A percentile compares a stretch with the other conserved stretches of the same genome.
Conservation (phyloP, 2,888 invertebrate species). For the Machimus rusticus region DNA sequence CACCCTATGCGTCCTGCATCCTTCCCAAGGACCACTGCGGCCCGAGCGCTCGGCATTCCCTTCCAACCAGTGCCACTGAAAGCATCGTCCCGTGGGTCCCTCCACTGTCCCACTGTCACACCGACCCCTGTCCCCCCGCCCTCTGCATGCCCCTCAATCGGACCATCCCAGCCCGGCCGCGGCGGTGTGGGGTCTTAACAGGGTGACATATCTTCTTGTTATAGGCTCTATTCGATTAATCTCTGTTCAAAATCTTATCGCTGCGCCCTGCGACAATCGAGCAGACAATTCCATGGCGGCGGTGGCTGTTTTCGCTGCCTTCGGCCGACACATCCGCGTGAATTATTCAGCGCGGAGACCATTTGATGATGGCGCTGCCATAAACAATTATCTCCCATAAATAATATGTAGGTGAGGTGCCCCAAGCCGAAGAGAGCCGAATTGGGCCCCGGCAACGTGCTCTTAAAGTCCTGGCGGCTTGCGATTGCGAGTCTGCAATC, state of each 20-base stretch:
- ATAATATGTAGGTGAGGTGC: constrained; percentile 5
- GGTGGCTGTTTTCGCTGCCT: not conserved
- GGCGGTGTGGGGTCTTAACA: not conserved
- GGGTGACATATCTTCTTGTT: constrained; percentile 7
- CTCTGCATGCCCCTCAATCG: not conserved
- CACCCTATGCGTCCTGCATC: constrained; percentile 22
- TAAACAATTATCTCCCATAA: constrained; percentile 41
- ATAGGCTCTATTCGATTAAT: not conserved
- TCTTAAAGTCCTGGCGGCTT: not conserved
- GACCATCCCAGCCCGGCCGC: not conserved
- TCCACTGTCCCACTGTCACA: not conserved
- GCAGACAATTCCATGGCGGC: not conserved
- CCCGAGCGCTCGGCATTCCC: not conserved
- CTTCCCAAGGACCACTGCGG: not conserved
- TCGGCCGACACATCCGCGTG: constrained; percentile 20
- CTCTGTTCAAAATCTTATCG: constrained; percentile 38
- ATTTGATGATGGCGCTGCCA: constrained; percentile 41
- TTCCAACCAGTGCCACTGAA: not conserved
- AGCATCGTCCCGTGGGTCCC: not conserved
- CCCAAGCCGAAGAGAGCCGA: not conserved
- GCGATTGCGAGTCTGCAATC: not conserved
- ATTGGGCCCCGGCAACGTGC: not conserved
- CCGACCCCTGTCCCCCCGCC: not conserved
- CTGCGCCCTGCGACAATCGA: not conserved
- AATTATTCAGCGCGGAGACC: constrained; percentile 40